Evolutionary conservation across 2,888 invertebrate species (phyloP), one percentile per base, ranked within the genome.

Genomic region (Hartigia nigra): DNA sequence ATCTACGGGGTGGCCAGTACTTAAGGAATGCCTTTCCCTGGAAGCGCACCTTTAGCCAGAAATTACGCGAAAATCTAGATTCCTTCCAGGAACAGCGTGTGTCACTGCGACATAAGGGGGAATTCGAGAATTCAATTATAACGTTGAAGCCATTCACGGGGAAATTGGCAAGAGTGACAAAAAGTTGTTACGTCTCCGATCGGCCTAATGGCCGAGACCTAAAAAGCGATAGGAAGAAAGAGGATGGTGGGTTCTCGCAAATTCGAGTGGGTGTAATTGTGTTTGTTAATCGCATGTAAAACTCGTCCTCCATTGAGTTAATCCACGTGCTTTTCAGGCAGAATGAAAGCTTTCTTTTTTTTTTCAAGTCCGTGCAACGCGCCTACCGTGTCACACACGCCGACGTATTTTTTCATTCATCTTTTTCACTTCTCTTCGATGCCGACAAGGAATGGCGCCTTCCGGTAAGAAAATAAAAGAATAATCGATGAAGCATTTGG

Each of bases 1-100:
- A 70, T 82, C 81, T 85, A 89, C 81, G 82, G 85, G 88, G 88
- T 89, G 88, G 79, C 76, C 80, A 5, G 32, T 78, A 72, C 31
- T 72, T 72, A 32, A 31, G 31, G 72, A 23, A n/a, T n/a, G 12
- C 75, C 14, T 75, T 75, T 34, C 23, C 12, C 75, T 12, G 34
- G 36, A 74, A 34, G 34, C 35, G 74, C 39, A 12, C 39, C 39
- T 23, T 39, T 14, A 5, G 14, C 4, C 23, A 55, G 55, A 55
- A 23, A 55, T 55, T 55, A 9, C 23, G 37, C 37, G 37, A 37
- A 37, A 2, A 12, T 37, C 12, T 37, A 12, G 12, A 37, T 12
- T 12, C 3, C 37, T 12, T 37, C 37, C 12, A 23, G 9, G 55
- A 55, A 9, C 55, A 23, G 55, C 23, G 23, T 23, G 55, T 9